Percentiles rank a stretch among this genome's conserved stretches.
Conservation (phyloP, 2,113 vertebrate species). For the Coptodon rendalli region DNA sequence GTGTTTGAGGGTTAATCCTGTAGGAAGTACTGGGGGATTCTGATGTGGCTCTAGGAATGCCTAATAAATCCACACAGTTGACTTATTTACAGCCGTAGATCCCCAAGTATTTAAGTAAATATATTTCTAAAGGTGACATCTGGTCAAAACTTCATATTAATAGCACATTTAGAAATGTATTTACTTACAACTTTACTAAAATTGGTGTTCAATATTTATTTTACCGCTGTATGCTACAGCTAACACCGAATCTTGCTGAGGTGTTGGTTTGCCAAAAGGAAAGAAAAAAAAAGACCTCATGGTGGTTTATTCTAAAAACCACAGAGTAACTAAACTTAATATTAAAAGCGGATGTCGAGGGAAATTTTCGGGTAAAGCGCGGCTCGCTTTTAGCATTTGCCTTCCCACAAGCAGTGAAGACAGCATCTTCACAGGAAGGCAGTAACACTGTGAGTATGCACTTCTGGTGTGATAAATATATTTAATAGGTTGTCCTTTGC, state of each 20-base stretch:
- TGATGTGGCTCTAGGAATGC: slow-evolving; percentile 20
- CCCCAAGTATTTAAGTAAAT: background rate
- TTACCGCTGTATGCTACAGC: background rate
- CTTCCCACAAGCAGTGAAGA: background rate
- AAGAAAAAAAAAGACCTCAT: background rate
- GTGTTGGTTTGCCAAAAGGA: background rate
- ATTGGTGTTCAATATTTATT: background rate
- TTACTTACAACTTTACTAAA: background rate
- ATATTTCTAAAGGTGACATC: background rate
- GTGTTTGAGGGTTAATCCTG: slow-evolving; percentile 19
- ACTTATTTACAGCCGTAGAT: background rate
- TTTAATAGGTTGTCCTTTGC: background rate
- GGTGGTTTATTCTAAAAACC: background rate
- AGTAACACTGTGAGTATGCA: background rate
- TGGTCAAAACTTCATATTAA: background rate
- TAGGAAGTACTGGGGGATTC: background rate
- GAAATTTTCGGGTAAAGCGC: background rate
- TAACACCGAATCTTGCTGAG: background rate
- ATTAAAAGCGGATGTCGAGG: background rate
- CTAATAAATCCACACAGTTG: background rate
- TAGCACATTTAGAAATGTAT: background rate
- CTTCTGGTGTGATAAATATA: background rate
- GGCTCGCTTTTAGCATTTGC: background rate
- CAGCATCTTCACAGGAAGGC: background rate
- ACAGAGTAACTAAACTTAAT: background rate